Conservation (phyloP, 2,113 vertebrate genomes). For the Tenebrosternarchus preto region DNA sequence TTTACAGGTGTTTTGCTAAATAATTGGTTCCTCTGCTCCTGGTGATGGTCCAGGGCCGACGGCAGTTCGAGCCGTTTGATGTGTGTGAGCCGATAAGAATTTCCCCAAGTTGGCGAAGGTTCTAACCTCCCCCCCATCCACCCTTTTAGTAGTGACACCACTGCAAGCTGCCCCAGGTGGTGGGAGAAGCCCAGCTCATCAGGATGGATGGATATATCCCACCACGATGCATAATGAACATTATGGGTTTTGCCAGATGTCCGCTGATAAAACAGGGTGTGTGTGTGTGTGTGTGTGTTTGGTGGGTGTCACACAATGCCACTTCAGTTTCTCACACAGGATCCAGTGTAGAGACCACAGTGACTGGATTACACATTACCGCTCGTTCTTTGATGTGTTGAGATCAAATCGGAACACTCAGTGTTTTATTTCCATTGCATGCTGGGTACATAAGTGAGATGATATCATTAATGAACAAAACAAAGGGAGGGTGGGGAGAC, state of each 20-base stretch:
- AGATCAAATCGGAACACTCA: slow-evolving; percentile 18
- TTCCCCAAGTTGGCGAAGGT: slow-evolving; percentile 51
- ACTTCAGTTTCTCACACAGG: too few species aligned
- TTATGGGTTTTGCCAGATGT: slow-evolving; percentile 4
- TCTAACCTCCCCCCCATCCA: slow-evolving; percentile 19
- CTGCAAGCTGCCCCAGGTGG: slow-evolving; percentile 23
- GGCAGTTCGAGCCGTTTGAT: slow-evolving; percentile 52
- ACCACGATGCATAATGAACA: slow-evolving; percentile 40
- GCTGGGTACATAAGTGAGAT: slow-evolving; percentile 57
- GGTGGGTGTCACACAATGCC: too few species aligned
- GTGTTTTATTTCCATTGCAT: slow-evolving; percentile 59
- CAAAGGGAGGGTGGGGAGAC: slow-evolving; percentile 62
- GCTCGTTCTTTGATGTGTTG: slow-evolving; percentile 6
- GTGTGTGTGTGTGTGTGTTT: too few species aligned
- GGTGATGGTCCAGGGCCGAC: slow-evolving; percentile 51
- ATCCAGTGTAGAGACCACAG: background rate
- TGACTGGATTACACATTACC: background rate
- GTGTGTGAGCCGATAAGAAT: slow-evolving; percentile 55
- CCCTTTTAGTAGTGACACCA: slow-evolving; percentile 41
- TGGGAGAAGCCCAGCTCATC: slow-evolving; percentile 7
- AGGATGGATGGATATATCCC: slow-evolving; percentile 40
- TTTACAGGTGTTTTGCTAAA: slow-evolving; percentile 61
- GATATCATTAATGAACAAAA: slow-evolving; percentile 71
- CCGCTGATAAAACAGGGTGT: background rate
- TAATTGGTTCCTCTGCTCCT: slow-evolving; percentile 60